Evolutionary conservation across 2,113 vertebrate species (phyloP).

Genomic region (Rhinogobius similis): DNA sequence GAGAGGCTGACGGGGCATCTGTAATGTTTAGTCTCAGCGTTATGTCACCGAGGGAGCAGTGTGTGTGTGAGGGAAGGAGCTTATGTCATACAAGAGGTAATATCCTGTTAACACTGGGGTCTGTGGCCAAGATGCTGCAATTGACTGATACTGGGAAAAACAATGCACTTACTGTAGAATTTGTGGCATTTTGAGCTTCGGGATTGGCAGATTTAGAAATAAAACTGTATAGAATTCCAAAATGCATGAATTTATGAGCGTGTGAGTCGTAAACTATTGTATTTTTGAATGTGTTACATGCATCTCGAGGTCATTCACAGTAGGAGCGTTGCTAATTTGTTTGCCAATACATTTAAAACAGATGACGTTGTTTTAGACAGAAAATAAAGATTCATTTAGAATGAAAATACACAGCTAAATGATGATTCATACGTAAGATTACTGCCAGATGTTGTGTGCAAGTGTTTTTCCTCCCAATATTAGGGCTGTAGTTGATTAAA

Average conservation of each 20-base stretch:
- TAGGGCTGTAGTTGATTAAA: too few relatives aligned
- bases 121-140: constrained; percentile 30
- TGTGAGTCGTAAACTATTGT: background rate
- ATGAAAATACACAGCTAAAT: too few relatives aligned
- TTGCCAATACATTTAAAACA: too few relatives aligned
- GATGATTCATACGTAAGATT: too few relatives aligned
- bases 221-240: background rate
- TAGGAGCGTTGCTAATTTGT: too few relatives aligned
- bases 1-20: constrained; percentile 47
- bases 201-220: background rate
- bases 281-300: background rate
- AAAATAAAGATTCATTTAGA: too few relatives aligned
- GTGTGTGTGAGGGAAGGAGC: constrained; percentile 19
- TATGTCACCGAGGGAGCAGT: constrained; percentile 34
- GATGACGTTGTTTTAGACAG: too few relatives aligned
- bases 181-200: background rate
- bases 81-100: constrained; percentile 41
- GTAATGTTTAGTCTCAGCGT: constrained; percentile 44
- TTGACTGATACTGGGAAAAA: constrained; percentile 33
- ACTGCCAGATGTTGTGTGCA: too few relatives aligned
- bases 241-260: background rate
- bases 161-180: constrained; percentile 22
- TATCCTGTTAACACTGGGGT: constrained; percentile 42
- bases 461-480: too few relatives aligned
- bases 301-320: background rate